Conservation (phyloP, 2,113 vertebrate species). For the Phalacrocorax brasilianus region DNA sequence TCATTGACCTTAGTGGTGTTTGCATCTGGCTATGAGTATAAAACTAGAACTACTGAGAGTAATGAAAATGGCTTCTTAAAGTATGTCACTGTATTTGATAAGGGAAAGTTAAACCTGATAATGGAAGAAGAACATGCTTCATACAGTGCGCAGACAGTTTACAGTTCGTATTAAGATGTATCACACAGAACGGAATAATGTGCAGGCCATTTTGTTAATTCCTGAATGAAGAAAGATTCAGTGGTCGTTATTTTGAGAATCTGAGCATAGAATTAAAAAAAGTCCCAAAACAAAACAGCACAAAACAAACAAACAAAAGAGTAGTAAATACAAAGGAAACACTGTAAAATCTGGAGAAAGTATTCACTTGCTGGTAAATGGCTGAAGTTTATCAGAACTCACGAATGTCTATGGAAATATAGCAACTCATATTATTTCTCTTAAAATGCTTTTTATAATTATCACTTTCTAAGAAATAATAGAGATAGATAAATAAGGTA, state of each 20-base stretch:
- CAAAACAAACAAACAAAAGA: neutral
- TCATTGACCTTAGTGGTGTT: neutral
- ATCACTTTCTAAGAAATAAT: neutral
- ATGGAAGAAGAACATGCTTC: neutral
- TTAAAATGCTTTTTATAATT: neutral
- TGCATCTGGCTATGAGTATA: neutral
- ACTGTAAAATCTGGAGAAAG: neutral
- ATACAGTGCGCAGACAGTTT: neutral
- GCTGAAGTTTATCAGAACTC: neutral
- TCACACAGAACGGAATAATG: neutral
- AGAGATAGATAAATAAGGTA: neutral
- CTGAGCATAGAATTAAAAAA: neutral
- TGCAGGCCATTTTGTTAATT: neutral
- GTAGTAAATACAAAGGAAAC: neutral
- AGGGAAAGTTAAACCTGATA: neutral
- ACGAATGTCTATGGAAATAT: neutral
- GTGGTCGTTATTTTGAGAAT: slow-evolving; percentile 17
- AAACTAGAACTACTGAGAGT: neutral
- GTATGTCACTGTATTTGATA: neutral
- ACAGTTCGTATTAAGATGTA: neutral
- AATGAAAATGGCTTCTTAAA: slow-evolving; percentile 26
- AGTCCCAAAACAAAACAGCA: neutral
- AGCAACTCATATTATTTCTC: neutral
- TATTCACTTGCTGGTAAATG: neutral
- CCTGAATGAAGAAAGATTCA: neutral